Evolutionary conservation across 2,888 invertebrate species (phyloP).

Genomic region (Pachymerium ferrugineum): DNA sequence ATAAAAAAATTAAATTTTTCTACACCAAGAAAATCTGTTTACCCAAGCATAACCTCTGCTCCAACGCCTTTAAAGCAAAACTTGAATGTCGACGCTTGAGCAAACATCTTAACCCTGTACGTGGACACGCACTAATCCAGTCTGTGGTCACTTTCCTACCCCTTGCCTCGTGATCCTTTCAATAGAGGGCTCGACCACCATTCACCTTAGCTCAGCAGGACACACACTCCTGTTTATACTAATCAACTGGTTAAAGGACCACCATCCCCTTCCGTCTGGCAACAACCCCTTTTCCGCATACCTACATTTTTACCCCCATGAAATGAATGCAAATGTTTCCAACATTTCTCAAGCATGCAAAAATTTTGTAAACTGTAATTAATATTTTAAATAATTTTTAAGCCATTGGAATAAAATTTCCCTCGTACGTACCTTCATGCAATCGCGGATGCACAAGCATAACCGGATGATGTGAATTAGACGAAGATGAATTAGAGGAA

Average conservation of each 20-base stretch:
- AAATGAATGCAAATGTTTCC: too few relatives aligned
- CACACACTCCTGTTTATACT: background rate
- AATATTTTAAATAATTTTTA: too few relatives aligned
- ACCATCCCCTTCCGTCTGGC: background rate
- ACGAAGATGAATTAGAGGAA: background rate
- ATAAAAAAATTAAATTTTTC: background rate
- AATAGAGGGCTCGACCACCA: background rate
- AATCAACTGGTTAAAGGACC: conserved; percentile 18
- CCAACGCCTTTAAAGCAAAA: background rate
- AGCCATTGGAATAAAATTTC: too few relatives aligned
- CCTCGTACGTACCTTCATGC: conserved; percentile 19
- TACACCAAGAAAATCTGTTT: background rate
- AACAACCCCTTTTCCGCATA: conserved; percentile 1
- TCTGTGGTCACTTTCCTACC: background rate
- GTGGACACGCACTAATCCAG: conserved; percentile 13
- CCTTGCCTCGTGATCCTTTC: conserved; percentile 9
- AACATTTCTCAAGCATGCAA: too few relatives aligned
- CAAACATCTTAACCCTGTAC: background rate
- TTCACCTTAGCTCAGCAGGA: background rate
- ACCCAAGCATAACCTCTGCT: background rate
- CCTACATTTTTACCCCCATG: background rate
- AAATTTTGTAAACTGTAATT: background rate
- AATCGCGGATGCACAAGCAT: conserved; percentile 20
- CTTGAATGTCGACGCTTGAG: background rate
- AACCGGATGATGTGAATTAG: background rate